Evolutionary conservation across 2,797 vertebrate genomes (phyloP).

Genomic region (Streptopelia turtur): DNA sequence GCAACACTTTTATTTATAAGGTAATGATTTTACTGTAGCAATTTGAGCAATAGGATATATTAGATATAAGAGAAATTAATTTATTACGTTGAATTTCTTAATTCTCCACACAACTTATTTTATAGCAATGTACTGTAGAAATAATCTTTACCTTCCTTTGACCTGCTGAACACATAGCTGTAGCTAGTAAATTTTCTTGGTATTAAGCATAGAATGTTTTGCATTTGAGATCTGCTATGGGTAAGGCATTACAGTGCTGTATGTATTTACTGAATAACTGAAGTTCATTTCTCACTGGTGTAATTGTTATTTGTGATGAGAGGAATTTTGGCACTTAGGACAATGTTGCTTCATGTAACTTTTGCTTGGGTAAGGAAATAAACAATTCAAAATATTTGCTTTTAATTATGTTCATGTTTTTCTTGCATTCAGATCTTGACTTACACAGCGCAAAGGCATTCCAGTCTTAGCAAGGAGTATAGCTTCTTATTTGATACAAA

Average conservation of each 20-base stretch:
- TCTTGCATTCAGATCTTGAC: not conserved
- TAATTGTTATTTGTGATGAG: not conserved
- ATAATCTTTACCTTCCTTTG: not conserved
- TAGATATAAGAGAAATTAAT: not conserved
- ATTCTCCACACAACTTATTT: slow-evolving; percentile 23
- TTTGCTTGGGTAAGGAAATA: not conserved
- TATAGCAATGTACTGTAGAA: not conserved
- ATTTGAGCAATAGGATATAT: slow-evolving; percentile 5
- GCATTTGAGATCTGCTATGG: not conserved
- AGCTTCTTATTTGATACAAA: slow-evolving; percentile 1
- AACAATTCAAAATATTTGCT: slow-evolving; percentile 1
- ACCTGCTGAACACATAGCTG: not conserved
- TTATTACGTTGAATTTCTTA: slow-evolving; percentile 47
- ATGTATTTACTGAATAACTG: not conserved
- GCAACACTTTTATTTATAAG: slow-evolving; percentile 21
- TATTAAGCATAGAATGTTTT: not conserved
- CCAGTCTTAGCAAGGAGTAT: not conserved
- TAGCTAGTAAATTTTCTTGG: not conserved
- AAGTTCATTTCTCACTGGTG: not conserved
- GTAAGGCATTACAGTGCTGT: fast-evolving
- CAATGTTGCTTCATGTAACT: not conserved
- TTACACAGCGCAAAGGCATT: not conserved
- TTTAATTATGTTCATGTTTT: slow-evolving; percentile 11
- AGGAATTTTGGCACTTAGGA: not conserved
- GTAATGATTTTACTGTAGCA: slow-evolving; percentile 39